A percentile compares a stretch with the other conserved stretches of the same genome.
Evolutionary conservation across 1,140 invertebrate genomes (phyloP).

Genomic region (Helicoverpa zea): DNA sequence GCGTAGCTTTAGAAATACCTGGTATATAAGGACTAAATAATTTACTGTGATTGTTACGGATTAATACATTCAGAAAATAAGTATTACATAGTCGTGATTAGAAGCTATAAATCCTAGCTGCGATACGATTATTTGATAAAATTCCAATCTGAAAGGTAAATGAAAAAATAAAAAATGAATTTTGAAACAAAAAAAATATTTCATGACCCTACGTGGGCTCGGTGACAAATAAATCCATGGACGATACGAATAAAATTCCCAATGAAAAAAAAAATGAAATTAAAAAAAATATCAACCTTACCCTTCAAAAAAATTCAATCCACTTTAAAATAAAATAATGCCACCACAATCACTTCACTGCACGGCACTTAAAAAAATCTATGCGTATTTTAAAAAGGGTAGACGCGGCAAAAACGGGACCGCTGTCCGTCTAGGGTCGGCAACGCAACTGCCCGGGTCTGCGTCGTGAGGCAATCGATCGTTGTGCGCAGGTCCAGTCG

Average conservation of each 20-base stretch:
- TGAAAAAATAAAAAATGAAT: background rate
- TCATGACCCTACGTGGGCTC: background rate
- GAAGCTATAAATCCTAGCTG: background rate
- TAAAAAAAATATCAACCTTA: slow-evolving; percentile 39
- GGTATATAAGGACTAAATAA: background rate
- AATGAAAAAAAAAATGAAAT: slow-evolving; percentile 17
- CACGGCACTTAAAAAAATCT: slow-evolving; percentile 64
- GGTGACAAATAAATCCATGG: background rate
- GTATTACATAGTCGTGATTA: background rate
- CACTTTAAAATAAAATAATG: slow-evolving; percentile 23
- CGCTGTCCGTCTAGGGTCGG: slow-evolving; percentile 37
- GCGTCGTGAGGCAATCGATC: slow-evolving; percentile 74
- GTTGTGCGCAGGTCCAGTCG: slow-evolving; percentile 74
- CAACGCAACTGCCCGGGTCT: slow-evolving; percentile 71
- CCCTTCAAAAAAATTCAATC: slow-evolving; percentile 47
- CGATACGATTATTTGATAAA: no score
- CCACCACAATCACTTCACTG: slow-evolving; percentile 49
- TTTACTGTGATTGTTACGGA: background rate
- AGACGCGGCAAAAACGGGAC: slow-evolving; percentile 45
- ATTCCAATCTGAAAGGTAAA: background rate
- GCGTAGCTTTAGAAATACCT: background rate
- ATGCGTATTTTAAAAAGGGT: slow-evolving; percentile 71
- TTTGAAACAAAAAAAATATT: background rate
- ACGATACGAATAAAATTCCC: background rate
- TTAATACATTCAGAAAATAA: background rate